These are phyloP conservation scores for Zaprionus lineosus DNA, from an alignment of 2,888 invertebrate genomes.

Conservation along the genomic window DNA sequence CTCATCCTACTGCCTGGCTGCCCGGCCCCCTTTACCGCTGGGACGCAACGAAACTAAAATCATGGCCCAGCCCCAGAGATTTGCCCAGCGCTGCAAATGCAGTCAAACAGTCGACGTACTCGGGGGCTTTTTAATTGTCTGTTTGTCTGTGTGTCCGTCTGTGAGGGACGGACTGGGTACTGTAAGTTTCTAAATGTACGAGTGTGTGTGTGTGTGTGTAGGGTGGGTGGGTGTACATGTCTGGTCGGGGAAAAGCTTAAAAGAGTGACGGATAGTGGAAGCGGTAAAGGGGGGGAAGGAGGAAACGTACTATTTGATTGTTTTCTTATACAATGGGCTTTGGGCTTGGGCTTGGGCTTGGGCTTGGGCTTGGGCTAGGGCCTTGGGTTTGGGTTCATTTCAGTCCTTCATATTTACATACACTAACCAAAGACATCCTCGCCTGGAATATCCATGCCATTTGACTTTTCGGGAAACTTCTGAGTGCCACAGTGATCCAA, in stretches of 20 bases:
- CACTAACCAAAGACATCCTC: slow-evolving; percentile 1
- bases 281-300: not conserved
- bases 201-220: slow-evolving; percentile 6
- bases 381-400: slow-evolving; percentile 27
- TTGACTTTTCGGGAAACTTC: not conserved
- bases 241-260: too few relatives aligned
- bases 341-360: too few relatives aligned
- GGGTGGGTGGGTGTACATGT: not conserved
- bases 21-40: slow-evolving; percentile 41
- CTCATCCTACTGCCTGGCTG: not conserved
- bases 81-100: slow-evolving; percentile 54
- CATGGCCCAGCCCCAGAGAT: slow-evolving; percentile 64
- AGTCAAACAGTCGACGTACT: slow-evolving; percentile 67
- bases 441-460: not conserved
- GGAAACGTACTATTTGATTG: slow-evolving; percentile 41
- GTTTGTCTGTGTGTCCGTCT: slow-evolving; percentile 45
- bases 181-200: slow-evolving; percentile 6
- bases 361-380: too few relatives aligned
- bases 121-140: slow-evolving; percentile 74
- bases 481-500: too few relatives aligned
- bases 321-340: slow-evolving; percentile 55
- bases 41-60: slow-evolving; percentile 60
- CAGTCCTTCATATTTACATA: slow-evolving; percentile 15
- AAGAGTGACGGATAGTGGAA: not conserved
- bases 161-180: not conserved